phyloP scores from a whole-genome alignment of 2,888 invertebrate genomes.

The Drosophila conformis region DNA sequence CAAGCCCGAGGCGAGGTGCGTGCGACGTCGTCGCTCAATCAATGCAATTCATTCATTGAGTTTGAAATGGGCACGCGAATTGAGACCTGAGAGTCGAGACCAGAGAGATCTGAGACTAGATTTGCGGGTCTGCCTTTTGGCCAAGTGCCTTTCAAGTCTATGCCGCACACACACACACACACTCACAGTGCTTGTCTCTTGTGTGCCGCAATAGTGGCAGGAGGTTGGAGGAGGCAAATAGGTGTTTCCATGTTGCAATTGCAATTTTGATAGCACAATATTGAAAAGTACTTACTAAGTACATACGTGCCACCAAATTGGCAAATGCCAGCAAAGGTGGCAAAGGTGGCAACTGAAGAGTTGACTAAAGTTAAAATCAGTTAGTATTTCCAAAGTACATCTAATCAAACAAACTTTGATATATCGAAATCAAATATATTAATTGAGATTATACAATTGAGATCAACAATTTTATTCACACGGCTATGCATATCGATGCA shows the following conservation, averaged over 20 bases:
- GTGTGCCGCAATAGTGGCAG: constrained; percentile 1
- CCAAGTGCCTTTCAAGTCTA: constrained; percentile 63
- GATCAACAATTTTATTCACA: background rate
- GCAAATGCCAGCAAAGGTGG: constrained; percentile 18
- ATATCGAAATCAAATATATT: background rate
- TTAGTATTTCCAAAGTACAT: background rate
- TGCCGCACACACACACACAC: background rate
- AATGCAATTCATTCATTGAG: constrained; percentile 79
- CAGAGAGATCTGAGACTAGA: constrained; percentile 12
- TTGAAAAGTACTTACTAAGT: constrained; percentile 17
- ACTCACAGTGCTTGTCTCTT: constrained; percentile 21
- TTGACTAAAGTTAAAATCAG: background rate
- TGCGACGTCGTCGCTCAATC: constrained; percentile 72
- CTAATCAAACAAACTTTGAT: background rate
- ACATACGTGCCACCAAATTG: background rate
- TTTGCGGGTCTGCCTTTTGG: constrained; percentile 30
- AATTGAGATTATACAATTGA: background rate
- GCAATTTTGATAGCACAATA: constrained; percentile 14
- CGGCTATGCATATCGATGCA: background rate
- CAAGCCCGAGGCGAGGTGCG: constrained; percentile 56
- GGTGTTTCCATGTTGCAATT: constrained; percentile 42
- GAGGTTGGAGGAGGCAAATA: constrained; percentile 1
- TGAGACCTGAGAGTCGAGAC: constrained; percentile 20
- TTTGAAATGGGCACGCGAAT: constrained; percentile 55
- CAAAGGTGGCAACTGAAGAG: constrained; percentile 33